Base-by-base conservation (phyloP, 2,888 invertebrate species). In the Watsonalla binaria region DNA sequence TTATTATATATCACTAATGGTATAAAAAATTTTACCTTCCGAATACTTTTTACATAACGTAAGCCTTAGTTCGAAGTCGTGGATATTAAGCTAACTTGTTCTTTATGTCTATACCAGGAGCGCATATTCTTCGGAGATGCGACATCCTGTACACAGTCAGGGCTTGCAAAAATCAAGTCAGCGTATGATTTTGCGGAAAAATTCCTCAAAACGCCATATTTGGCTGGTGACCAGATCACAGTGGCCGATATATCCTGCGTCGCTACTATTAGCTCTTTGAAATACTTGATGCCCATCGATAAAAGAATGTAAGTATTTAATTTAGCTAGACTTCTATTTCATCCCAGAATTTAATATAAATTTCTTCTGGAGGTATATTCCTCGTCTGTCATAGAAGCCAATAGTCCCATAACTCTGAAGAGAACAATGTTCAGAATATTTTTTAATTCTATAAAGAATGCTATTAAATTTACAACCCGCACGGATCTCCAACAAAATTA, bases 201-300 rank as follows among this genome's bases (percentile, higher is more conserved):
- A 14, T 92, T 84, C 61, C 72, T 93, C n/a, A 76, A 80, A 6
- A 82, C 77, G 7, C 70, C 83, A 9, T 93, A 86, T 76, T 82
- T 88, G 15, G 92, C 91, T 9, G 93, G 93, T 0, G 82, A 92
- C 47, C 70, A 86, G 49, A 56, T 92, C 37, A 93, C 93, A 0
- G 77, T 93, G 37, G 93, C 93, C 14, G 93, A 93, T 65, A 79
- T 92, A 50, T 81, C 88, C 54, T 82, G 92, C 42, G 86, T 84
- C 4, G 85, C 92, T 11, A 84, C 88, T 14, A 75, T 92, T 34
- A 86, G 88, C 56, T 74, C 91, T 5, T 66, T 86, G 49, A 63
- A 75, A 47, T 62, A 60, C 8, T 46, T 79, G 2, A n/a, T 76
- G n/a, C 67, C 70, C 0, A 68, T 80, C 52, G 71, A 78, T 53